Base-by-base conservation (phyloP, 1,140 invertebrate species). In the Anastrepha obliqua region DNA sequence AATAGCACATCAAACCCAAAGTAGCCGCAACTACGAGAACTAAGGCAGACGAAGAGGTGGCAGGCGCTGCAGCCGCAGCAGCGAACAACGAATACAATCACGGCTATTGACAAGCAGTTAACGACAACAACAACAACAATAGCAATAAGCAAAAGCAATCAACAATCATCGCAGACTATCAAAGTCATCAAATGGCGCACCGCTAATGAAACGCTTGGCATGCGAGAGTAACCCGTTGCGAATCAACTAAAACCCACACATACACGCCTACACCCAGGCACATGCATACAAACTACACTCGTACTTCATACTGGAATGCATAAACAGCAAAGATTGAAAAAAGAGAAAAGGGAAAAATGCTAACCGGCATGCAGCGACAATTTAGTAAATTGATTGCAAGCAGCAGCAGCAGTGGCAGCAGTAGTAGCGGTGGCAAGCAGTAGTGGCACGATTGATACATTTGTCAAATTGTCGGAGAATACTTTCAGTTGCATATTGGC, bases 301-400 rank as follows among this genome's bases (percentile, higher is more conserved):
- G 47, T 29, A 81, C 20, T 81, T 81, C 42, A n/a, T 55, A 42
- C n/a, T 20, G n/a, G n/a, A 58, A n/a, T 55, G 9, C n/a, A 81
- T 81, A 51, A 81, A 29, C 15, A 81, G 74, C 9, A 17, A 2
- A 55, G 9, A 55, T 3, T 29, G 47, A 15, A 42, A 1, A 5
- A 7, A 81, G 7, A 29, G 17, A 81, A 58, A 15, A 64, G 11
- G 60, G 11, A 64, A 29, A 67, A 67, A 67, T 29, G 64, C 6
- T 20, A 20, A 81, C 74, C 47, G 47, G 17, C 74, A 81, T 81
- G 74, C 74, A 58, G 47, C 74, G 47, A 51, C 74, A 81, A 81
- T 81, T 81, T 81, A 81, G 74, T 81, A 81, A 81, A 81, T 81
- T 81, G 74, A n/a, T 81, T 81, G 74, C 55, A 81, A 81, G 74